phyloP scores from a whole-genome alignment of 1,140 invertebrate genomes.

The Melanaphis sacchari region DNA sequence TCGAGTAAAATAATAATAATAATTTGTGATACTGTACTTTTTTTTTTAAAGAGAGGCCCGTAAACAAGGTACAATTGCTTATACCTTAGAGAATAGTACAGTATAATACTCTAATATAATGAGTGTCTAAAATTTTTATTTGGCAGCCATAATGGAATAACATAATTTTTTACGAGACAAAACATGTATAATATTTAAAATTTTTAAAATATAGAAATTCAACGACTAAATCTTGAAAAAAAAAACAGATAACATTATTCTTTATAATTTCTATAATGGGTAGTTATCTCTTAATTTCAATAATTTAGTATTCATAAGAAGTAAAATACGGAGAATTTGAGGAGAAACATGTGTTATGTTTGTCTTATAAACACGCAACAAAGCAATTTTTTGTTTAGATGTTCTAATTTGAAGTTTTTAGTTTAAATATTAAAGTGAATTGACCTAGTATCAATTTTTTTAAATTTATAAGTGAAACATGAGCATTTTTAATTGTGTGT shows the following conservation, averaged over 20 bases:
- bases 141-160: not conserved
- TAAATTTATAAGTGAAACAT: not conserved
- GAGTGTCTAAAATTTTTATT: too few relatives aligned
- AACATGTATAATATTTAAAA: not conserved
- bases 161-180: not conserved
- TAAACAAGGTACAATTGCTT: not conserved
- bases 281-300: not conserved
- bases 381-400: not conserved
- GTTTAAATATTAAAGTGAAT: not conserved
- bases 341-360: not conserved
- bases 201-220: not conserved
- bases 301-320: not conserved
- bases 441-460: not conserved
- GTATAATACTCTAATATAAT: not conserved
- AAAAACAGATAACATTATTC: not conserved
- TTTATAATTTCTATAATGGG: not conserved
- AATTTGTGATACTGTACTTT: not conserved
- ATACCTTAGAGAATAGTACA: not conserved
- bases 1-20: conserved; percentile 27
- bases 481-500: not conserved
- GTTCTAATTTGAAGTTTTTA: not conserved
- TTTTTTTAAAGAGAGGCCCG: not conserved
- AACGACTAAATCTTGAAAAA: not conserved
- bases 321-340: not conserved
- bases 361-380: not conserved